Evolutionary conservation across 1,140 invertebrate species (phyloP), one percentile per base, ranked within the genome.

Genomic region (Cheumatopsyche charites): DNA sequence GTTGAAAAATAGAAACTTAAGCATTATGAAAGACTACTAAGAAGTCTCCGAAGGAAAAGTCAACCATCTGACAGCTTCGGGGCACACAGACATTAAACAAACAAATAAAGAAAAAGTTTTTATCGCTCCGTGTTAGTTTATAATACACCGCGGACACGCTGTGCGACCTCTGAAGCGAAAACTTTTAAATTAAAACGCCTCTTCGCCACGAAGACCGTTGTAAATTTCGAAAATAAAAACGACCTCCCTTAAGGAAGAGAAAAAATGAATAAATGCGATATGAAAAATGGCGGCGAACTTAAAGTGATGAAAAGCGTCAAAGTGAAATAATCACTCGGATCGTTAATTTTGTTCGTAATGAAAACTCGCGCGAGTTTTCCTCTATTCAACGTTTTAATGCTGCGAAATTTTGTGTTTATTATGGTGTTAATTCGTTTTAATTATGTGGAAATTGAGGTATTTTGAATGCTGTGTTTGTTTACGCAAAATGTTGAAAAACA

Each of bases 61-160:
- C 9, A 36, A 4, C 3, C 25, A 25, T 58, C 17, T 23, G 21
- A 58, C n/a, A n/a, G 55, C 55, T n/a, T 3, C 55, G 21, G 21
- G 23, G 55, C 55, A 21, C 55, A 25, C 13, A 25, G 23, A 58
- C 55, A 58, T 58, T 58, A 58, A 58, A 58, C 55, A 58, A 58
- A 58, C 55, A 58, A 58, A 58, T 58, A 58, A 58, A 58, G 49
- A 58, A 58, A 58, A 58, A 58, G 55, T 58, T 58, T 58, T 58
- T 58, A 58, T 58, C 55, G 25, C 55, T 26, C 25, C 23, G 55
- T 19, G 21, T 19, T 58, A 23, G 55, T 58, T 58, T 26, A 58
- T 58, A 58, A 58, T 58, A 58, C 55, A 58, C 55, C 55, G 55
- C 21, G 55, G 55, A 58, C 55, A 25, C 9, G 43, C 47, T 52